Percentiles rank a stretch among this genome's conserved stretches.
phyloP scores from a whole-genome alignment of 2,888 invertebrate genomes.

The Iphiclides podalirius region DNA sequence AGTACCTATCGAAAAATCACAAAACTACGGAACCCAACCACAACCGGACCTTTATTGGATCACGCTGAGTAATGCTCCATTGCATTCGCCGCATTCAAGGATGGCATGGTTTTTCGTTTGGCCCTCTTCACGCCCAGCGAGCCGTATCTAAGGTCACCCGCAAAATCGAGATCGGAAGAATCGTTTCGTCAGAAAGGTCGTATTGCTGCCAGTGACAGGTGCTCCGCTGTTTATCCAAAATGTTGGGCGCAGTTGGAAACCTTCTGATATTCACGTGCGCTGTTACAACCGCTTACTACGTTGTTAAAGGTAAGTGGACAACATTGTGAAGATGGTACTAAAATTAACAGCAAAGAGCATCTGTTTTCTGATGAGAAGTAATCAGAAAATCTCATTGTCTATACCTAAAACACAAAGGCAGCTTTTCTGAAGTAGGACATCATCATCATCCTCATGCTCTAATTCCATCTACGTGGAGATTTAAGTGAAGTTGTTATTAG shows the following conservation, averaged over 20 bases:
- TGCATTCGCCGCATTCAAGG: conserved; percentile 58
- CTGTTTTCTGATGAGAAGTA: too few species aligned
- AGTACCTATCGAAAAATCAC: too few species aligned
- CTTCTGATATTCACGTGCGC: conserved; percentile 38
- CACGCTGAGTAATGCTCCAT: conserved; percentile 31
- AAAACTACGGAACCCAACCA: not conserved
- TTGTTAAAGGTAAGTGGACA: conserved; percentile 52
- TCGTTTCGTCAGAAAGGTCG: conserved; percentile 7
- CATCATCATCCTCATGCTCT: too few species aligned
- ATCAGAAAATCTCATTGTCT: not conserved
- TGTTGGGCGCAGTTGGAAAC: conserved; percentile 25
- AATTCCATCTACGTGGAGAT: too few species aligned
- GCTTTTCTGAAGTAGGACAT: too few species aligned
- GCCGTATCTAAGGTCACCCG: conserved; percentile 48
- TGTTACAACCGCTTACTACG: conserved; percentile 43
- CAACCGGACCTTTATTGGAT: too few species aligned
- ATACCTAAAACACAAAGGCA: too few species aligned
- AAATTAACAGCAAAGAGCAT: too few species aligned
- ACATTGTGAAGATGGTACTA: too few species aligned
- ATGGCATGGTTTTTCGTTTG: conserved; percentile 58
- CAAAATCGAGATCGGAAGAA: not conserved
- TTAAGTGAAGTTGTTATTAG: too few species aligned
- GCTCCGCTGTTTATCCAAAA: not conserved
- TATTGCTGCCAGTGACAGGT: not conserved
- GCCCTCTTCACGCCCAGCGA: conserved; percentile 42